phyloP scores from a whole-genome alignment of 2,888 invertebrate species.

The Hypsopygia costalis region DNA sequence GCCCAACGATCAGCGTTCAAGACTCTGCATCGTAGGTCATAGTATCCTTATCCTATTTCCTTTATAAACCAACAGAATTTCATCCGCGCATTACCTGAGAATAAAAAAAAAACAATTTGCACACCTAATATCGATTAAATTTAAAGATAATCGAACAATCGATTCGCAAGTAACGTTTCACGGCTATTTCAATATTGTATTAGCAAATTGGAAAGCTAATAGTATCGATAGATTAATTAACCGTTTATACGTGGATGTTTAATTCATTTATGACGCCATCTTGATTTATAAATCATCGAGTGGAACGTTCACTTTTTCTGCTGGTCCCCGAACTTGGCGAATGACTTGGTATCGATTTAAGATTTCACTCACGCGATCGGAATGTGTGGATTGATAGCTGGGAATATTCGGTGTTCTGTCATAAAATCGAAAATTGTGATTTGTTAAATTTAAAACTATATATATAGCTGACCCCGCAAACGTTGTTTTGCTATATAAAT shows the following conservation, averaged over 20 bases:
- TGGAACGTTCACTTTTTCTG: neutral
- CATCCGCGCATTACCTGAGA: too few relatives aligned
- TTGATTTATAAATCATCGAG: neutral
- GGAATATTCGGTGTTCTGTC: neutral
- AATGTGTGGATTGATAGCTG: neutral
- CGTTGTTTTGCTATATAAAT: too few relatives aligned
- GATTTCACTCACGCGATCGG: slow-evolving; percentile 13
- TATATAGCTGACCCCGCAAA: too few relatives aligned
- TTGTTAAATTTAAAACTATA: too few relatives aligned
- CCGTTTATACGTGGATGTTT: neutral
- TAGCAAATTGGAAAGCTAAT: neutral
- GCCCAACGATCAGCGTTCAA: too few relatives aligned
- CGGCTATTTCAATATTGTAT: neutral
- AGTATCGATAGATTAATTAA: neutral
- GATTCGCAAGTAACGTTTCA: neutral
- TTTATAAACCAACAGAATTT: too few relatives aligned
- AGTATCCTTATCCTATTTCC: too few relatives aligned
- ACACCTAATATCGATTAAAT: neutral
- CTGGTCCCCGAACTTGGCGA: neutral
- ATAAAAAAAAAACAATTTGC: neutral
- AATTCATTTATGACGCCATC: neutral
- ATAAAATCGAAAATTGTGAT: too few relatives aligned
- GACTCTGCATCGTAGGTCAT: too few relatives aligned
- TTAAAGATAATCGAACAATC: neutral
- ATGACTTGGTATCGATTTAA: neutral